These are phyloP conservation scores for Grapholita molesta DNA, from an alignment of 1,140 invertebrate species.

Conservation along the genomic window DNA sequence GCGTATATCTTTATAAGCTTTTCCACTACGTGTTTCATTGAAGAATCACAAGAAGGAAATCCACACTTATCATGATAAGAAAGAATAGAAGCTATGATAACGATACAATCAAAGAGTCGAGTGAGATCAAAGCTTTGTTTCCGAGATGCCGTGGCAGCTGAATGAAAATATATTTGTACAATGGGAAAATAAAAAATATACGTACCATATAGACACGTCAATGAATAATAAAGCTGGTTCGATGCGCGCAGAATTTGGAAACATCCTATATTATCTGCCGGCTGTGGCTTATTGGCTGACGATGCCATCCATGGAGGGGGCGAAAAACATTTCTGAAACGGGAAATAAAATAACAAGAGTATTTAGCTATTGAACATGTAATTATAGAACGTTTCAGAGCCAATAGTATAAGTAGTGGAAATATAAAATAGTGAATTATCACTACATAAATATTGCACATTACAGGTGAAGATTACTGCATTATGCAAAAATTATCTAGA, in stretches of 20 bases:
- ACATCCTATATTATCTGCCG: not conserved
- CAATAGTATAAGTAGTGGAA: no score
- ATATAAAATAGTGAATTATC: no score
- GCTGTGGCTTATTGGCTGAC: not conserved
- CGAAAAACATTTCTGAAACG: not conserved
- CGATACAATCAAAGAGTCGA: conserved; percentile 6
- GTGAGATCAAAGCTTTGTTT: conserved; percentile 9
- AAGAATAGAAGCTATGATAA: conserved; percentile 3
- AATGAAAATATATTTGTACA: conserved; percentile 11
- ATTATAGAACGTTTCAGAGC: no score
- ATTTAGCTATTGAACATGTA: no score
- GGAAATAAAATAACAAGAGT: no score
- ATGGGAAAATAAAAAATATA: not conserved
- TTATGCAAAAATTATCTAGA: no score
- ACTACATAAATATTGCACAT: no score
- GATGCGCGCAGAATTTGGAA: not conserved
- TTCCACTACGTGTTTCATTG: not conserved
- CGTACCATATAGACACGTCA: not conserved
- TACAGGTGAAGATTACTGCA: no score
- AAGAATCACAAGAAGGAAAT: not conserved
- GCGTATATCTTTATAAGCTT: not conserved
- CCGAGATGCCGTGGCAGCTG: conserved; percentile 3
- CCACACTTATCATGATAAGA: not conserved
- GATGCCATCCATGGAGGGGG: not conserved
- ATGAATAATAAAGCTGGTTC: not conserved